A percentile compares a stretch with the other conserved stretches of the same genome.
Conservation (phyloP, 2,797 vertebrate genomes). For the Rhinophrynus dorsalis region DNA sequence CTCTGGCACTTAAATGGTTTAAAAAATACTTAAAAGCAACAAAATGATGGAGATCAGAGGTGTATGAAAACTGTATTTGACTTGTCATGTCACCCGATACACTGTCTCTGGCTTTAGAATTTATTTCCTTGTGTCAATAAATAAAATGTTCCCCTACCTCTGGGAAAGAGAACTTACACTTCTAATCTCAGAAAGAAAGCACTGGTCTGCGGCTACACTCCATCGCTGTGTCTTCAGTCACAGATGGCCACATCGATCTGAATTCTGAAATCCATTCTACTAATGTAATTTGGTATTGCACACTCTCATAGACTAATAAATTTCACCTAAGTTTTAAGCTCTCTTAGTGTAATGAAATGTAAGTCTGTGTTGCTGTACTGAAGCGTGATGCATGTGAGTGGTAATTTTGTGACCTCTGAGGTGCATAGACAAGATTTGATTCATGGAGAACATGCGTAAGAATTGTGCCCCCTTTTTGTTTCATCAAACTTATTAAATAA, state of each 20-base stretch:
- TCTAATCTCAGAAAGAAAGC: background rate
- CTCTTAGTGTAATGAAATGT: conserved; percentile 2
- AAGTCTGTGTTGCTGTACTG: background rate
- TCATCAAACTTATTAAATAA: no score
- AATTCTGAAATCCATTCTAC: background rate
- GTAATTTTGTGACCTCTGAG: background rate
- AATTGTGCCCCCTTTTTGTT: background rate
- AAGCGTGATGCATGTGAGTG: background rate
- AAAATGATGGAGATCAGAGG: no score
- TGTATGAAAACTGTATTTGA: no score
- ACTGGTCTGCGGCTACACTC: background rate
- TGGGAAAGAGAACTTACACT: background rate
- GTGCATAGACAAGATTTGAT: no score
- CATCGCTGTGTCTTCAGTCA: background rate
- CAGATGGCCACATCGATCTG: background rate
- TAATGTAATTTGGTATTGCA: conserved; percentile 8
- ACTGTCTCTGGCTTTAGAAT: no score
- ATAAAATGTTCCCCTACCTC: no score
- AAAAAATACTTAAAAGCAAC: no score
- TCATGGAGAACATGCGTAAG: background rate
- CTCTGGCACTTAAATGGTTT: no score
- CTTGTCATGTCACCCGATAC: no score
- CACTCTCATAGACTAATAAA: background rate
- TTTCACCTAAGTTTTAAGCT: background rate
- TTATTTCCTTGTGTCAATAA: no score